Evolutionary conservation across 2,113 vertebrate genomes (phyloP), one percentile per base, ranked within the genome.

Genomic region (Circaetus gallicus): DNA sequence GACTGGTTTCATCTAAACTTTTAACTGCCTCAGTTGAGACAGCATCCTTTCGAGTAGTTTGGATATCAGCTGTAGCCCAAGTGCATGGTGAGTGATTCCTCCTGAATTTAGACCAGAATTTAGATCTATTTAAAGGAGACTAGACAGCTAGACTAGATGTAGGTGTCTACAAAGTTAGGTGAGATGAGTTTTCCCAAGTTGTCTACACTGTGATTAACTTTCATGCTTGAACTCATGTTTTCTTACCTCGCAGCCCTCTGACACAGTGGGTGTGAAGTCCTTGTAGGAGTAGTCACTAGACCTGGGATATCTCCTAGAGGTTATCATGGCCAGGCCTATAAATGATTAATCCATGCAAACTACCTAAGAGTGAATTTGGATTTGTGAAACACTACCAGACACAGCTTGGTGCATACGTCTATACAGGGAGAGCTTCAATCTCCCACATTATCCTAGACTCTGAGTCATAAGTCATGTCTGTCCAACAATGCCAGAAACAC

Each of bases 401-500:
- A 6, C 7, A 26, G 15, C 20, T 86, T 2, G 1, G 53, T 91
- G 49, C 49, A 29, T 1, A 0, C 7, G 12, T 45, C 1, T 3
- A 8, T 31, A 7, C 2, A 32, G 43, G 59, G 47, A 65, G 49
- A 78, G 6, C 16, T 74, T 74, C 16, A 25, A 0, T 32, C 28
- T 80, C 36, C 12, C 7, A 9, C 10, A 1, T 59, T 24, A 38
- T 52, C n/a, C 25, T n/a, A 26, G 22, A 55, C 47, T 67, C 40
- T 69, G 50, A 16, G 12, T 82, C 11, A 0, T 14, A 77, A 36
- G 6, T 49, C 62, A 7, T 9, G 3, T 52, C 25, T 45, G 18
- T 32, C 11, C 25, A 43, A 8, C 25, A 36, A 24, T 2, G 10
- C 19, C 3, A 2, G 71, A 84, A 73, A 28, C 7, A 10, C 22